Evolutionary conservation across 2,797 vertebrate genomes (phyloP).

Genomic region (Anguilla obscura): DNA sequence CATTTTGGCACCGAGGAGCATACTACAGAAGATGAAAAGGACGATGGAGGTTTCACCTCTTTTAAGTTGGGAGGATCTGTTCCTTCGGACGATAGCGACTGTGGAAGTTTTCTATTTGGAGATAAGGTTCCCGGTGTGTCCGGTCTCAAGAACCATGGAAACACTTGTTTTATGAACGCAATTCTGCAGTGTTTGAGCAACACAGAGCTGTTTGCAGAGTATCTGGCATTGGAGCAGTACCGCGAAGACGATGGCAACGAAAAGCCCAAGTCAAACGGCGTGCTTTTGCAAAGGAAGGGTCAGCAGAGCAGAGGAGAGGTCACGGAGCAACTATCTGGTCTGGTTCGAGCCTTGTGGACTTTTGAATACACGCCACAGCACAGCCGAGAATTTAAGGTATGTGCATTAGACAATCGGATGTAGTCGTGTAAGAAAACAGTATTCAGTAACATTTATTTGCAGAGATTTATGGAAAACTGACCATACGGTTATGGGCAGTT

Average conservation of each 20-base stretch:
- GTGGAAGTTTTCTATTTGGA: constrained; percentile 67
- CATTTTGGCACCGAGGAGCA: constrained; percentile 84
- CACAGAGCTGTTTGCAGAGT: constrained; percentile 97
- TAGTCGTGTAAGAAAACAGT: not conserved
- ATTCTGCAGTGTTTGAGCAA: constrained; percentile 97
- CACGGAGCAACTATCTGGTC: constrained; percentile 92
- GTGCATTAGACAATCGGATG: not conserved
- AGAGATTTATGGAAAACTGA: not conserved
- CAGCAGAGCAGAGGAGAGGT: constrained; percentile 81
- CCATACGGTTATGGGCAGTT: too few relatives aligned
- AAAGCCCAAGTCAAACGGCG: constrained; percentile 68
- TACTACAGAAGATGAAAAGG: constrained; percentile 69
- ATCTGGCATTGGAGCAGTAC: constrained; percentile 91
- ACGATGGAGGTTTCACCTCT: constrained; percentile 73
- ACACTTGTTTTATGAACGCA: constrained; percentile 99
- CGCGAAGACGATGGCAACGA: constrained; percentile 69
- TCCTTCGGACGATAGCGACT: constrained; percentile 71
- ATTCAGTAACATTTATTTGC: not conserved
- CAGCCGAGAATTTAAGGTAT: constrained; percentile 96
- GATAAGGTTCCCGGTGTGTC: constrained; percentile 85
- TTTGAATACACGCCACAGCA: constrained; percentile 97
- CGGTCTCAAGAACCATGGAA: constrained; percentile 95
- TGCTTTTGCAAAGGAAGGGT: constrained; percentile 67
- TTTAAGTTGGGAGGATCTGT: constrained; percentile 69
- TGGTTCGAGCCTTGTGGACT: constrained; percentile 94